A percentile compares a stretch with the other conserved stretches of the same genome.
Evolutionary conservation across 2,797 vertebrate genomes (phyloP).

Genomic region (Apogon talboti): DNA sequence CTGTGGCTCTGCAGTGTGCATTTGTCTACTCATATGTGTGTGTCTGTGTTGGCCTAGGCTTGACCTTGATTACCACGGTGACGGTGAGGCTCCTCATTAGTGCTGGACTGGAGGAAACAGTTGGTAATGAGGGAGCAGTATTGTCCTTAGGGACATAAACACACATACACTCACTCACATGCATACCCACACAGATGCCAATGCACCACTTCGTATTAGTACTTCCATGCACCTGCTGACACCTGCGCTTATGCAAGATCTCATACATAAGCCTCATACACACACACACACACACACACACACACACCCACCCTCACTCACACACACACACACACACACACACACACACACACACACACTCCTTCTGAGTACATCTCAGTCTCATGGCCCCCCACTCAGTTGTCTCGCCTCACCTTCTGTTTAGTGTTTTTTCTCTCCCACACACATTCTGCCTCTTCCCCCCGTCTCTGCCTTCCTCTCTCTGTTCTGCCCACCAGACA

Average conservation of each 20-base stretch:
- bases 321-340: conserved; percentile 35
- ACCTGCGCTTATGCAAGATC: conserved; percentile 79
- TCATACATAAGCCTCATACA: conserved; percentile 63
- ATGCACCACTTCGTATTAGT: conserved; percentile 68
- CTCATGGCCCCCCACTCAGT: conserved; percentile 78
- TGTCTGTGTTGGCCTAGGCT: conserved; percentile 71
- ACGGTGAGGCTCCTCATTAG: conserved; percentile 83
- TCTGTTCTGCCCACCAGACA: conserved; percentile 75
- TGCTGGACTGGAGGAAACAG: conserved; percentile 76
- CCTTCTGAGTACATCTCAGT: conserved; percentile 68
- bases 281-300: conserved; percentile 37
- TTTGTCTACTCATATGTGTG: conserved; percentile 13
- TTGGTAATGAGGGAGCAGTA: conserved; percentile 82
- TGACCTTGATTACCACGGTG: conserved; percentile 84
- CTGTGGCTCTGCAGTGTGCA: conserved; percentile 23
- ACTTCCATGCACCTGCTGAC: conserved; percentile 78
- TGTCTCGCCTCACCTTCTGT: conserved; percentile 82
- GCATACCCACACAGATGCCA: conserved; percentile 62
- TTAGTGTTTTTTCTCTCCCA: conserved; percentile 77
- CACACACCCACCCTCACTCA: too few relatives aligned
- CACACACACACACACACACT: conserved; percentile 41
- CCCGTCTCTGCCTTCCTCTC: conserved; percentile 69
- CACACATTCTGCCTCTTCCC: conserved; percentile 74
- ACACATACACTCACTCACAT: conserved; percentile 32
- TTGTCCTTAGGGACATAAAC: conserved; percentile 69